Base-by-base conservation (phyloP, 2,113 vertebrate genomes). In the Axis porcinus region DNA sequence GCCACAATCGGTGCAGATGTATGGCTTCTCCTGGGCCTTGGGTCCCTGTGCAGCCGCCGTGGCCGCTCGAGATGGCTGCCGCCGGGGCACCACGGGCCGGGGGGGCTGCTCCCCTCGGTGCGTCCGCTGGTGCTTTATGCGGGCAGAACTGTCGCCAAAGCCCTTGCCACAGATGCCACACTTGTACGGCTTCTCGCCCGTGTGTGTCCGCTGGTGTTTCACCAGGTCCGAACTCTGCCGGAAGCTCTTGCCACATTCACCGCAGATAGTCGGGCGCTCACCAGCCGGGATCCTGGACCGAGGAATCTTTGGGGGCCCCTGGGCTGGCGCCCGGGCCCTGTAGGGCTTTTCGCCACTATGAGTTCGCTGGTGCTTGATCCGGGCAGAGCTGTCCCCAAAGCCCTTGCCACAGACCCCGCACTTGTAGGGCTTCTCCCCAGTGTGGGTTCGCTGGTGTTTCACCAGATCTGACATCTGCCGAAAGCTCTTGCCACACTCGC, bases 191-290 rank as follows among this genome's bases (percentile, higher is more conserved):
- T 97, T 98, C 96, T 98, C 98, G 0, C 98, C 97, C 0, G 97
- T 97, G 93, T 98, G 98, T 1, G 98, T 98, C 30, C 98, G 96
- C 76, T 98, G 98, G 91, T 98, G 98, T 30, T 98, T 98, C 10
- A 98, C 98, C 97, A 98, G 95, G 74, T 98, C 98, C 1, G 98
- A 98, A 43, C 98, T 98, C 84, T 98, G 98, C 11, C 98, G 98
- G 62, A 98, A 98, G 87, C 98, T 97, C 58, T 98, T 98, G 76
- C 98, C 97, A 88, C 98, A 98, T n/a, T 98, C 98, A 0, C 98
- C 97, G 0, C 98, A 98, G 64, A 98, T 98, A 78, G 98, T 98
- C 40, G 98, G 98, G 54, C 98, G 98, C 94, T 98, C 98, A 0
- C 98, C 98, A n/a, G 98, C 98, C 23, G 98, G 98, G 55, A 98